Conservation (phyloP, 2,113 vertebrate genomes). For the Camelus bactrianus region DNA sequence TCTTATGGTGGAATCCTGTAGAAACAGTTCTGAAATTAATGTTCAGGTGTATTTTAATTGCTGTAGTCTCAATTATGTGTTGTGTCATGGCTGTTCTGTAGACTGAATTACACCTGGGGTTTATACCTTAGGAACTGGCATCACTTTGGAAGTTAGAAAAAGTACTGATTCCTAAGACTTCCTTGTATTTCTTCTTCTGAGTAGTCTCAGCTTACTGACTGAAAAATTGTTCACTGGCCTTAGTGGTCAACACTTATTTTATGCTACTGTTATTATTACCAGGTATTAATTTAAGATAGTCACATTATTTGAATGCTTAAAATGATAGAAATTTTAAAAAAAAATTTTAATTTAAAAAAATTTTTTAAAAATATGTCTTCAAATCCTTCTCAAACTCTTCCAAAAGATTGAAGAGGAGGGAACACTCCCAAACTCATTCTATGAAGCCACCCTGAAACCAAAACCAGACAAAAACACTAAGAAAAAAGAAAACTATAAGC, state of each 20-base stretch:
- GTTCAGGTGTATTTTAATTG: neutral
- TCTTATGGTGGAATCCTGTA: neutral
- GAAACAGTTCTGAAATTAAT: neutral
- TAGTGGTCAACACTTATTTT: neutral
- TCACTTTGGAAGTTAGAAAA: neutral
- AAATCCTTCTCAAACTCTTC: no score
- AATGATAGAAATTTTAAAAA: neutral
- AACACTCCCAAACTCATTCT: no score
- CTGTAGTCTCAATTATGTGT: neutral
- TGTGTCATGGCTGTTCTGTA: neutral
- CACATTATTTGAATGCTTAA: conserved; percentile 22
- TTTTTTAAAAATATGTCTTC: neutral
- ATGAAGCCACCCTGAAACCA: no score
- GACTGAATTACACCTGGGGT: neutral
- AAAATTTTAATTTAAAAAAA: no score
- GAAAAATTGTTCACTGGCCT: neutral
- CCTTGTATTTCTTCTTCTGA: neutral
- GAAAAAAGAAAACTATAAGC: no score
- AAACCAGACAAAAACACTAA: no score
- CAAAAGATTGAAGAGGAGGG: no score
- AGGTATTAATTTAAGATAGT: conserved; percentile 5
- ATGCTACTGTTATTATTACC: neutral
- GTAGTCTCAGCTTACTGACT: neutral
- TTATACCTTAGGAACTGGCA: neutral
- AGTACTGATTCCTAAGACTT: neutral